A percentile compares a stretch with the other conserved stretches of the same genome.
phyloP scores from a whole-genome alignment of 2,888 invertebrate genomes.

The Plemyria rubiginata region DNA sequence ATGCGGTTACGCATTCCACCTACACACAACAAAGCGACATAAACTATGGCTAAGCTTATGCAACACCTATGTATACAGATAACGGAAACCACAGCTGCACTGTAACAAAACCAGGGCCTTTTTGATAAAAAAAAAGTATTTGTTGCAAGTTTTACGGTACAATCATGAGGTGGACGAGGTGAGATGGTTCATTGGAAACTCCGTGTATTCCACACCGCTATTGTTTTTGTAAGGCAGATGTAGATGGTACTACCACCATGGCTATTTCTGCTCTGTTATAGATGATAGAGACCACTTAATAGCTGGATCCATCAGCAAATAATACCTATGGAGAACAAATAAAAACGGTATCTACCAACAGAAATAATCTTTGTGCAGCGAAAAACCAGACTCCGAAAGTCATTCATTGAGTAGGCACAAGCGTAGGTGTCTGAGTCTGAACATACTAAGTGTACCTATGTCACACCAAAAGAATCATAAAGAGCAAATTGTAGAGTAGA shows the following conservation, averaged over 20 bases:
- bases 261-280: too few relatives aligned
- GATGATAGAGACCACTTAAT: too few relatives aligned
- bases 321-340: too few relatives aligned
- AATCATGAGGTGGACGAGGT: not conserved
- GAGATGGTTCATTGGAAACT: too few relatives aligned
- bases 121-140: constrained; percentile 1
- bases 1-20: constrained; percentile 44
- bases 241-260: too few relatives aligned
- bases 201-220: too few relatives aligned
- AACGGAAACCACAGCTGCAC: constrained; percentile 43
- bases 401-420: constrained; percentile 14
- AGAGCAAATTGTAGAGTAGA: constrained; percentile 1
- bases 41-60: constrained; percentile 49
- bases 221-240: too few relatives aligned
- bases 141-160: not conserved
- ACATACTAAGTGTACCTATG: constrained; percentile 12
- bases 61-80: constrained; percentile 52
- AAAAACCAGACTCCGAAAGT: not conserved
- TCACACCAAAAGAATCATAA: constrained; percentile 11
- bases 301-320: too few relatives aligned
- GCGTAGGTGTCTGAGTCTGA: constrained; percentile 19
- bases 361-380: not conserved
- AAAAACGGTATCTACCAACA: not conserved
- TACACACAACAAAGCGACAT: constrained; percentile 40
- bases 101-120: constrained; percentile 21